Evolutionary conservation across 2,113 vertebrate species (phyloP).

Genomic region (Seriola dumerili): DNA sequence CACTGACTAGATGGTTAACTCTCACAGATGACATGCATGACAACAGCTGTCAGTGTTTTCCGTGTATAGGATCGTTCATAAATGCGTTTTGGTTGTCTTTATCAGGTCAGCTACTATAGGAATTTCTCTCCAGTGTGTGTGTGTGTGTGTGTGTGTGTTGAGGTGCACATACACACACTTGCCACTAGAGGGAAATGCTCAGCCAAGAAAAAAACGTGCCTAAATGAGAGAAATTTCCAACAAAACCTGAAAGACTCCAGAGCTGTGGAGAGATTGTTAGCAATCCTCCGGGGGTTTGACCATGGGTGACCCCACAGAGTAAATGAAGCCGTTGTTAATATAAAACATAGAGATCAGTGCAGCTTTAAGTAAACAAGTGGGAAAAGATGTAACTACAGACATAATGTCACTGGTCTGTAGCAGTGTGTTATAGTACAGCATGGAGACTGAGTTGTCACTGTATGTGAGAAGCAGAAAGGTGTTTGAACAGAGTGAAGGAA

Average conservation of each 20-base stretch:
- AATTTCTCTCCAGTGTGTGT: background rate
- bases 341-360: too few species aligned
- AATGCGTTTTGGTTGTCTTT: slow-evolving; percentile 5
- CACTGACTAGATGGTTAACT: too few species aligned
- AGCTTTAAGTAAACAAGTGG: background rate
- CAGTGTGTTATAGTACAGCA: background rate
- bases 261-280: too few species aligned
- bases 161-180: background rate
- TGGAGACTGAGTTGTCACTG: background rate
- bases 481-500: slow-evolving; percentile 35
- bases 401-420: too few species aligned
- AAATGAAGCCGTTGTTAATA: too few species aligned
- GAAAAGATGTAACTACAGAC: background rate
- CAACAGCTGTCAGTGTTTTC: background rate
- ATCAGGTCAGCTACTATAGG: background rate
- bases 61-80: background rate
- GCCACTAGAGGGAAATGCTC: slow-evolving; percentile 17
- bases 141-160: background rate
- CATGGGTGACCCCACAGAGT: too few species aligned
- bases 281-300: too few species aligned
- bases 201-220: background rate
- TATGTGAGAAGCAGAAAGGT: slow-evolving; percentile 10
- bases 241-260: too few species aligned
- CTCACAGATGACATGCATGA: too few species aligned
- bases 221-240: too few species aligned